Conservation (phyloP, 2,113 vertebrate species). For the Vireo altiloquus region DNA sequence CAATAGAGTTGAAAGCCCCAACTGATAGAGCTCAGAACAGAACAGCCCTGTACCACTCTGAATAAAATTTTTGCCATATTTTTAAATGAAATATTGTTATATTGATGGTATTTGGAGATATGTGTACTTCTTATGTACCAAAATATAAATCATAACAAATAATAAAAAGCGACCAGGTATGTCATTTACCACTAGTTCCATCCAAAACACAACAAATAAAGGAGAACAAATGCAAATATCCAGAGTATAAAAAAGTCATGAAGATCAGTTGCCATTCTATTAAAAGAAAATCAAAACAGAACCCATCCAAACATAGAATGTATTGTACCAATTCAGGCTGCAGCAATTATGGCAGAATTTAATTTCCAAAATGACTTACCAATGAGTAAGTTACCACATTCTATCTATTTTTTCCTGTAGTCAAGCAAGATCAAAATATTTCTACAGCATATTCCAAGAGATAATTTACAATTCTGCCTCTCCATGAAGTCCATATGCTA, state of each 20-base stretch:
- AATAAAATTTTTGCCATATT: background rate
- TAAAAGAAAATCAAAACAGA: background rate
- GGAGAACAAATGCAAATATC: background rate
- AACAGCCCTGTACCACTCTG: background rate
- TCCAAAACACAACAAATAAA: background rate
- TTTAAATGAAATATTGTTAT: background rate
- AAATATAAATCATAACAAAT: background rate
- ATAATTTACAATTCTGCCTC: background rate
- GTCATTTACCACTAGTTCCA: background rate
- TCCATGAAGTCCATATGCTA: background rate
- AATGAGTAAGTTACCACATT: background rate
- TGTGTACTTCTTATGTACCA: background rate
- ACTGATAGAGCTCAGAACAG: background rate
- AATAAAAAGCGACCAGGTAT: background rate
- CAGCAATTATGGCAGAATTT: background rate
- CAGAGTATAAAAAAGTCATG: background rate
- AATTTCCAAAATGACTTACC: background rate
- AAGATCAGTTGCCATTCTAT: background rate
- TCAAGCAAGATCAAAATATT: constrained; percentile 19
- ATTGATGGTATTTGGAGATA: background rate
- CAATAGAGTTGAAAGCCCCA: background rate
- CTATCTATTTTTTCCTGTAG: background rate
- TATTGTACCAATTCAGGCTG: background rate
- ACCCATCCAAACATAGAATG: background rate
- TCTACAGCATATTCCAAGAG: background rate